Percentiles rank a stretch among this genome's conserved stretches.
These are phyloP conservation scores for Saccopteryx leptura DNA, from an alignment of 2,113 vertebrate genomes.

Conservation along the genomic window DNA sequence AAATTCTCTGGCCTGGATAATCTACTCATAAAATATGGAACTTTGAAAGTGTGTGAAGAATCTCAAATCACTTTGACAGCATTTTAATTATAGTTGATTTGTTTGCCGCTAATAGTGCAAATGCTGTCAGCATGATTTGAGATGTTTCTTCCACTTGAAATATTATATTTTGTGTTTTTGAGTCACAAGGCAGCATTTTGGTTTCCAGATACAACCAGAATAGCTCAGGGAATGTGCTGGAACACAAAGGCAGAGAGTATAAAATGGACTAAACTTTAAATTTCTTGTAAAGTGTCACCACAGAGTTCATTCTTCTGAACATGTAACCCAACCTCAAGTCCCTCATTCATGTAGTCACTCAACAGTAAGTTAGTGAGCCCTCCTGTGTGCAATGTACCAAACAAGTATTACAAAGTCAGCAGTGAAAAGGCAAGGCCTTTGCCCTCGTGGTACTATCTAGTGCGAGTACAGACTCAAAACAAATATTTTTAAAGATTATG, in stretches of 20 bases:
- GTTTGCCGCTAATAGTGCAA: constrained; percentile 84
- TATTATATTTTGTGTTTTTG: constrained; percentile 79
- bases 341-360: not conserved
- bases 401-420: not conserved
- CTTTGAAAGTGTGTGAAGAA: constrained; percentile 86
- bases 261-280: not conserved
- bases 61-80: constrained; percentile 83
- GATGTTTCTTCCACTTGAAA: constrained; percentile 82
- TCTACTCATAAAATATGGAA: constrained; percentile 74
- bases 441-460: not conserved
- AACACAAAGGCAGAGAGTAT: constrained; percentile 62
- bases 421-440: not conserved
- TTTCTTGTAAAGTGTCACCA: accelerated
- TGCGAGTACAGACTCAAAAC: not conserved
- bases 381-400: not conserved
- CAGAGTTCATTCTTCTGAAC: not conserved
- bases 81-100: constrained; percentile 87
- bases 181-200: constrained; percentile 82
- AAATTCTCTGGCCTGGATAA: constrained; percentile 84
- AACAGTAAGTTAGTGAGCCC: not conserved
- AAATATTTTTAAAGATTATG: not conserved
- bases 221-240: constrained; percentile 65
- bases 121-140: constrained; percentile 82
- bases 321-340: not conserved
- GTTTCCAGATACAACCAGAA: constrained; percentile 77